Conservation (phyloP, 1,140 invertebrate species). For the Brachionus plicatilis region DNA sequence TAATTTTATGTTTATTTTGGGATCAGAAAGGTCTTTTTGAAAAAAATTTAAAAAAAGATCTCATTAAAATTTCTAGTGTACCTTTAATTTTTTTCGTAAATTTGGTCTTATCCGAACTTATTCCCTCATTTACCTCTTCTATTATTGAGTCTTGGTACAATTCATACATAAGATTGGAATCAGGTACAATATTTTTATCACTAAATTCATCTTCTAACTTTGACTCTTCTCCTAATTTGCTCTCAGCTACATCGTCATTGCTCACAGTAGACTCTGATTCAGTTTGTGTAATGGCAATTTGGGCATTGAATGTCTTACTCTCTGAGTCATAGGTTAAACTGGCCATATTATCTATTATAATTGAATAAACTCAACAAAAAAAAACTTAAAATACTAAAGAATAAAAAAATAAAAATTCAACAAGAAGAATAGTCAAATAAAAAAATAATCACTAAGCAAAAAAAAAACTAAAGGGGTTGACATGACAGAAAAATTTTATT, state of each 20-base stretch:
- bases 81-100: not conserved
- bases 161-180: not conserved
- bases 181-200: not conserved
- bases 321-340: not conserved
- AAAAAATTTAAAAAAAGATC: not conserved
- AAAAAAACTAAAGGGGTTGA: not conserved
- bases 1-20: not conserved
- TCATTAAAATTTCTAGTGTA: not conserved
- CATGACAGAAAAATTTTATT: conserved; percentile 9
- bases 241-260: not conserved
- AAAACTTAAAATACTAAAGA: not conserved
- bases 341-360: not conserved
- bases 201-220: not conserved
- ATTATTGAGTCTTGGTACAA: not conserved
- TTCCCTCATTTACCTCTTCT: not conserved
- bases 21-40: not conserved
- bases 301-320: not conserved
- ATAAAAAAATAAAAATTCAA: not conserved
- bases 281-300: not conserved
- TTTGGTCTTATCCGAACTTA: not conserved
- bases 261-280: not conserved
- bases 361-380: not conserved
- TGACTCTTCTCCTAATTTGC: not conserved
- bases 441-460: not conserved
- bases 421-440: not conserved